Conservation (phyloP, 2,797 vertebrate genomes). For the Acrossocheilus wenchowensis region DNA sequence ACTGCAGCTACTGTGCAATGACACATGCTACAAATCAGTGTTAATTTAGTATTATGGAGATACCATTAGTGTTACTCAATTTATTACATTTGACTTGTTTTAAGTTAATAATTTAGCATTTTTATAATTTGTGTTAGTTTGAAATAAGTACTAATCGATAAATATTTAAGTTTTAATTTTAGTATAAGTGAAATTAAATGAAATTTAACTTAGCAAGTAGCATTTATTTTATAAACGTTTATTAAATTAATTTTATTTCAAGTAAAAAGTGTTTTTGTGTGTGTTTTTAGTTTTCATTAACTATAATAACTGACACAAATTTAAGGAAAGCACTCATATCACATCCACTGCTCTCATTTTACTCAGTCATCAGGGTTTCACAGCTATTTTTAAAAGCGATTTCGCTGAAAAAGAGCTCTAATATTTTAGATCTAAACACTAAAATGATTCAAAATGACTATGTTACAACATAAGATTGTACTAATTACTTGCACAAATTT, state of each 20-base stretch:
- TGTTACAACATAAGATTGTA: neutral
- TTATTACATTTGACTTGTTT: neutral
- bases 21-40: neutral
- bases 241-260: neutral
- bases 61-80: neutral
- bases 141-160: neutral
- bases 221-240: neutral
- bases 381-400: neutral
- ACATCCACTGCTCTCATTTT: neutral
- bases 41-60: too few relatives aligned
- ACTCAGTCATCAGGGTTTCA: neutral
- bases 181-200: neutral
- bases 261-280: neutral
- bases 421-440: neutral
- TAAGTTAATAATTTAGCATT: too few relatives aligned
- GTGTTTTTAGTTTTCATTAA: neutral
- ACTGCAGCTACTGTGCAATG: neutral
- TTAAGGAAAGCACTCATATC: neutral
- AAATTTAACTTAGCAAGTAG: neutral
- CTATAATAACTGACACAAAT: neutral
- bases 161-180: neutral
- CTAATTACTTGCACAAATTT: neutral
- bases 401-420: neutral
- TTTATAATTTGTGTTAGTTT: too few relatives aligned
- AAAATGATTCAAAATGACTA: neutral